These are phyloP conservation scores for Cephus pygmeus DNA, from an alignment of 2,888 invertebrate genomes.

Conservation along the genomic window DNA sequence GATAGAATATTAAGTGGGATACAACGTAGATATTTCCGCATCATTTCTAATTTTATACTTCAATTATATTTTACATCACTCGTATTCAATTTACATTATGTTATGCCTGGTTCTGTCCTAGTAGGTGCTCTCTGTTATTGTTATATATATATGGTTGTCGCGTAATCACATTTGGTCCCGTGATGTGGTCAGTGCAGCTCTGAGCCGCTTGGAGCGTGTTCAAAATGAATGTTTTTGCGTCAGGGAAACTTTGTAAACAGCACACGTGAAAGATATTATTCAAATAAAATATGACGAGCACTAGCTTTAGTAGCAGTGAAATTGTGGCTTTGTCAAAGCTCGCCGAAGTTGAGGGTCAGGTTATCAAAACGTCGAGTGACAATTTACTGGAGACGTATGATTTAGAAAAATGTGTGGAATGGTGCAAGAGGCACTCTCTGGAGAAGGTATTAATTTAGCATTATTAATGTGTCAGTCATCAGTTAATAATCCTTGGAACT, in stretches of 20 bases:
- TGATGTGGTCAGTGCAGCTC: not conserved
- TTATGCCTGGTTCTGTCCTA: too few relatives aligned
- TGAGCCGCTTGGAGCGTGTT: not conserved
- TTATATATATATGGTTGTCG: too few relatives aligned
- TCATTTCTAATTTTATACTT: not conserved
- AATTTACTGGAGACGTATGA: slow-evolving; percentile 70
- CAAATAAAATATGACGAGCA: slow-evolving; percentile 9
- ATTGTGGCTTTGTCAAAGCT: slow-evolving; percentile 13
- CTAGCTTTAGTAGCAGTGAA: slow-evolving; percentile 19
- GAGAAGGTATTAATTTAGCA: slow-evolving; percentile 70
- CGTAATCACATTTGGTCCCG: not conserved
- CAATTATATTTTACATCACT: not conserved
- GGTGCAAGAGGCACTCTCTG: slow-evolving; percentile 77
- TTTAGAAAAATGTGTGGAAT: slow-evolving; percentile 72
- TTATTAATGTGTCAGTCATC: not conserved
- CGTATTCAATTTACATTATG: not conserved
- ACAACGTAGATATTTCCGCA: not conserved
- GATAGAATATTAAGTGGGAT: not conserved
- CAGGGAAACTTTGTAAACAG: not conserved
- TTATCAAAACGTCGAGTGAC: slow-evolving; percentile 9
- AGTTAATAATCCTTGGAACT: not conserved
- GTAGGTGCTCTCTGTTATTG: too few relatives aligned
- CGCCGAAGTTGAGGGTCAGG: slow-evolving; percentile 14
- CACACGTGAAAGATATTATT: slow-evolving; percentile 6
- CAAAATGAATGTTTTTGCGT: not conserved